Conservation (phyloP, 2,888 invertebrate genomes). For the Parochlus steinenii region DNA sequence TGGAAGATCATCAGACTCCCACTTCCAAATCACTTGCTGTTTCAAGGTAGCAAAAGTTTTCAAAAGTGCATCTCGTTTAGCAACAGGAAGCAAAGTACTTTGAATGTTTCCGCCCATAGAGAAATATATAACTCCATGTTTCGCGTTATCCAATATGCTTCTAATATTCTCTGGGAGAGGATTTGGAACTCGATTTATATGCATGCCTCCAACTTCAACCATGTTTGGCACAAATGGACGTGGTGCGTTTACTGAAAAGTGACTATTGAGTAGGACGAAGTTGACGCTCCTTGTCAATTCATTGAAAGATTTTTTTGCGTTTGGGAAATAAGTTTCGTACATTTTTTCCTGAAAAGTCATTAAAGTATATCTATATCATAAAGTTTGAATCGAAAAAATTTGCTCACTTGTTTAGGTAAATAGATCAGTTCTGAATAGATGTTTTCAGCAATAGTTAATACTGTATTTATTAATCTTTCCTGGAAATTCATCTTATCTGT, state of each 20-base stretch:
- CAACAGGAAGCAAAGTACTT: constrained; percentile 19
- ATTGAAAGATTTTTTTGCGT: constrained; percentile 19
- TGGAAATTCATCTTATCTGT: constrained; percentile 6
- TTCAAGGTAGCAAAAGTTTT: constrained; percentile 17
- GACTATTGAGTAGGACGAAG: constrained; percentile 24
- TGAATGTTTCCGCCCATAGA: constrained; percentile 21
- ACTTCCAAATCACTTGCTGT: constrained; percentile 32
- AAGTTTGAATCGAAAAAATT: too few relatives aligned
- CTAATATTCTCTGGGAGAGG: constrained; percentile 4
- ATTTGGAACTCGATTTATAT: constrained; percentile 1
- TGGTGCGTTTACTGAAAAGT: constrained; percentile 24
- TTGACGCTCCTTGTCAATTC: constrained; percentile 16
- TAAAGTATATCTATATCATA: too few relatives aligned
- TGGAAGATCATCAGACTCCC: constrained; percentile 22
- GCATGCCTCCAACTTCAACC: constrained; percentile 14
- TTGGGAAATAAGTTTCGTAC: constrained; percentile 19
- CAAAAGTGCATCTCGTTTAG: constrained; percentile 16
- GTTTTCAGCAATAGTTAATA: neutral
- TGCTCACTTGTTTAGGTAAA: constrained; percentile 5
- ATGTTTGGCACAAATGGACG: constrained; percentile 22
- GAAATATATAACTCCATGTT: constrained; percentile 7
- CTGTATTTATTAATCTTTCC: constrained; percentile 5
- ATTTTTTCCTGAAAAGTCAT: constrained; percentile 5
- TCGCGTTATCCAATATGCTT: constrained; percentile 1
- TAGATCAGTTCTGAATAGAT: neutral